phyloP scores from a whole-genome alignment of 2,888 invertebrate genomes.

The Ypsolopha scabrella region DNA sequence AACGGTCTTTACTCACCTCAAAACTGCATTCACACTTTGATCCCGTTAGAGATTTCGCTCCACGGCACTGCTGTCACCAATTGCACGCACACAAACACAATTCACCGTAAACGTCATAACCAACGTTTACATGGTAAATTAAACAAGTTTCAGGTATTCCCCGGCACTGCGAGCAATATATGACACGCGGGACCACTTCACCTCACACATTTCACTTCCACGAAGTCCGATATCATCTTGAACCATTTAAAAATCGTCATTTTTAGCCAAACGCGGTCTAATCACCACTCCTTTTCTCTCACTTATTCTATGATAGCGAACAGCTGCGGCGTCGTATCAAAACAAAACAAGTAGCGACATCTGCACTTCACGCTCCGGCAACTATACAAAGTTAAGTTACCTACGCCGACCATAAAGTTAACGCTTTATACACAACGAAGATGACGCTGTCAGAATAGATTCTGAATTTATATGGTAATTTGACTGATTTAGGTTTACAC shows the following conservation, averaged over 20 bases:
- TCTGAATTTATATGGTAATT: neutral
- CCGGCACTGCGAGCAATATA: constrained; percentile 43
- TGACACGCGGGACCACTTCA: constrained; percentile 36
- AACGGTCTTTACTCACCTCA: neutral
- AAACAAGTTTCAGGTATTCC: constrained; percentile 45
- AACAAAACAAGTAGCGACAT: constrained; percentile 57
- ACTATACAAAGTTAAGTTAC: neutral
- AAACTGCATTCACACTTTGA: constrained; percentile 34
- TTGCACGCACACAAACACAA: constrained; percentile 52
- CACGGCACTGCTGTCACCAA: constrained; percentile 55
- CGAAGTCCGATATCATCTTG: constrained; percentile 32
- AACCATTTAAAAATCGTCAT: constrained; percentile 59
- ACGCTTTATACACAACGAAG: neutral
- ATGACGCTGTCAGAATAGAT: neutral
- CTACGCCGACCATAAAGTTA: too few species aligned
- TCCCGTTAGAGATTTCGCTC: constrained; percentile 63
- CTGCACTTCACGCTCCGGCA: constrained; percentile 18
- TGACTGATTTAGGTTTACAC: too few species aligned
- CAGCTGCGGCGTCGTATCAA: constrained; percentile 65
- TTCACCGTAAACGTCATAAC: constrained; percentile 62
- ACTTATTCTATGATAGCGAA: constrained; percentile 67
- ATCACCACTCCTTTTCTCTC: constrained; percentile 71
- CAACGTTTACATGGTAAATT: constrained; percentile 61
- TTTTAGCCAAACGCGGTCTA: constrained; percentile 59
- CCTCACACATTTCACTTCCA: constrained; percentile 37